phyloP scores from a whole-genome alignment of 2,888 invertebrate species.

The Eustalomyia histrio region DNA sequence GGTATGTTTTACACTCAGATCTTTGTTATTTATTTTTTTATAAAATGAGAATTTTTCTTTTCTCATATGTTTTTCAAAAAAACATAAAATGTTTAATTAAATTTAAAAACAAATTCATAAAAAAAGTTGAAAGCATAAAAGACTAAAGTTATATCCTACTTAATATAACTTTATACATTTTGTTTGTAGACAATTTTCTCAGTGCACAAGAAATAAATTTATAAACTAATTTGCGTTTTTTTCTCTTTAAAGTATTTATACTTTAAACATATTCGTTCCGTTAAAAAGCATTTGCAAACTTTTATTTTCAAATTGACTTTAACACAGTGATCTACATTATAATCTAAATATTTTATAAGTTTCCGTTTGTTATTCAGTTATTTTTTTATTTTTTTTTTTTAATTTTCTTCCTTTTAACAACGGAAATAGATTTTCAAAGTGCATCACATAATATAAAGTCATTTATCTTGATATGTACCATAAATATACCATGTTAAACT shows the following conservation, averaged over 20 bases:
- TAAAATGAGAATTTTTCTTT: no score
- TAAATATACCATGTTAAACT: slow-evolving; percentile 2
- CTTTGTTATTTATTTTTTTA: no score
- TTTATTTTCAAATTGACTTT: slow-evolving; percentile 47
- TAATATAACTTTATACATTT: no score
- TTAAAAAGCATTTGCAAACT: neutral
- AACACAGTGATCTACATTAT: slow-evolving; percentile 53
- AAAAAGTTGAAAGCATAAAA: no score
- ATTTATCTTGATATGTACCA: slow-evolving; percentile 51
- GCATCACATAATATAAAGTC: slow-evolving; percentile 49
- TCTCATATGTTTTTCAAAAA: no score
- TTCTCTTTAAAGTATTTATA: neutral
- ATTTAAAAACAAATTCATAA: no score
- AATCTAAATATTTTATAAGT: slow-evolving; percentile 41
- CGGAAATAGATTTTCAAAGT: slow-evolving; percentile 61
- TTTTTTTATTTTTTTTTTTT: slow-evolving; percentile 15
- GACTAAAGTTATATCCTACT: no score
- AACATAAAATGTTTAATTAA: no score
- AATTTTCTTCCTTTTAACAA: slow-evolving; percentile 34
- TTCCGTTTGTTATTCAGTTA: slow-evolving; percentile 39
- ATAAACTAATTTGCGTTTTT: neutral
- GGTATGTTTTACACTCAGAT: no score
- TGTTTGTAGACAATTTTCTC: no score
- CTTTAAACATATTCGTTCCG: neutral
- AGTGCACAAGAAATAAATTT: no score